These are phyloP conservation scores for Hylia prasina DNA, from an alignment of 2,113 vertebrate genomes.

Conservation along the genomic window DNA sequence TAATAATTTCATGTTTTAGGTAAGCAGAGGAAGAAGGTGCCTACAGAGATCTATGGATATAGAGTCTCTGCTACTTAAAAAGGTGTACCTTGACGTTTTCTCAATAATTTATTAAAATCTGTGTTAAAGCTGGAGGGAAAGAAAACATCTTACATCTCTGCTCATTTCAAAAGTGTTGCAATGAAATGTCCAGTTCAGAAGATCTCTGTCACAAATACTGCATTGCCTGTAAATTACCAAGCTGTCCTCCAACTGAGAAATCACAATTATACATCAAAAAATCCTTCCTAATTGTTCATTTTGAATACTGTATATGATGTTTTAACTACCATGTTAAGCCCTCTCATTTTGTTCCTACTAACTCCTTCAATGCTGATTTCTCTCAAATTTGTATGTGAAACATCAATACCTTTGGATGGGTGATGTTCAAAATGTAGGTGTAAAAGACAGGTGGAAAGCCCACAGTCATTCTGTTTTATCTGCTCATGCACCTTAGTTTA, in stretches of 20 bases:
- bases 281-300: not conserved
- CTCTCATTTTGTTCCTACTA: not conserved
- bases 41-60: not conserved
- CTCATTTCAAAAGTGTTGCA: not conserved
- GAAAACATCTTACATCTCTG: not conserved
- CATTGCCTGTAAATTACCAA: not conserved
- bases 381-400: not conserved
- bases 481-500: rapidly evolving
- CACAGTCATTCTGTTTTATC: not conserved
- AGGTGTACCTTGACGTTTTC: not conserved
- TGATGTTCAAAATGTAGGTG: not conserved
- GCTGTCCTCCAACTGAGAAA: not conserved
- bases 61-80: not conserved
- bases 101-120: not conserved
- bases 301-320: not conserved
- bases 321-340: not conserved
- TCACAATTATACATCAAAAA: not conserved
- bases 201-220: not conserved
- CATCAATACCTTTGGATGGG: not conserved
- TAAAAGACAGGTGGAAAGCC: not conserved
- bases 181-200: not conserved
- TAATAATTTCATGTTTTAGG: not conserved
- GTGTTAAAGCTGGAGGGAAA: not conserved
- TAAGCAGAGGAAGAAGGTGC: not conserved
- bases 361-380: not conserved